Evolutionary conservation across 2,113 vertebrate genomes (phyloP), one percentile per base, ranked within the genome.

Genomic region (Reinhardtius hippoglossoides): DNA sequence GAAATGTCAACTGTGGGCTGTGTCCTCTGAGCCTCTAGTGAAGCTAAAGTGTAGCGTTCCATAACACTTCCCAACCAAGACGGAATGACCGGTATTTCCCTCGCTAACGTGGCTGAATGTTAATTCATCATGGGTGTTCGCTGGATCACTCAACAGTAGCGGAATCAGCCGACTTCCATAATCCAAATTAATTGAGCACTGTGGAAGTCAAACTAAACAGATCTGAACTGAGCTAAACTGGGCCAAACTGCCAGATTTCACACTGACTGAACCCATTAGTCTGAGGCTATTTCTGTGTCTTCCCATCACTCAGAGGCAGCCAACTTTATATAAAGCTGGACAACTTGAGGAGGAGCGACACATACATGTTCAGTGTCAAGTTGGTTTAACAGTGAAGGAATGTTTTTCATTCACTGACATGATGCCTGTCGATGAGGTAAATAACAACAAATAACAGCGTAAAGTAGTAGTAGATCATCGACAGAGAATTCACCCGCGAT

Each of bases 91-190:
- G 40, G 83, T 58, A 26, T 68, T 71, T 79, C 54, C 66, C 60
- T n/a, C 4, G 42, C 58, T 35, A 37, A 71, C 60, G 57, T 58
- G 55, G 42, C 65, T 59, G 76, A 83, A 87, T 88, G 57, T 59
- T 61, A 80, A 84, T 67, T 50, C 55, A 13, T 15, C 57, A 12
- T 15, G 37, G 20, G 4, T 13, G 76, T 82, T 67, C 71, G 59
- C 74, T 81, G 71, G 85, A 85, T 72, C 68, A 74, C 40, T 42
- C 40, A 42, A 42, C 80, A 74, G 70, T 5, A 1, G 44, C 72
- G 23, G 60, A 50, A 1, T 12, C n/a, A 6, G 60, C 56, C 3
- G 0, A 67, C 67, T 58, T 73, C 7, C 61, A 26, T 13, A 0
- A 54, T 67, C 44, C 63, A 64, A 71, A 75, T 71, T 24, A 76